These are phyloP conservation scores for Leptoteleia sp. DNA, from an alignment of 1,140 invertebrate genomes.

Conservation along the genomic window DNA sequence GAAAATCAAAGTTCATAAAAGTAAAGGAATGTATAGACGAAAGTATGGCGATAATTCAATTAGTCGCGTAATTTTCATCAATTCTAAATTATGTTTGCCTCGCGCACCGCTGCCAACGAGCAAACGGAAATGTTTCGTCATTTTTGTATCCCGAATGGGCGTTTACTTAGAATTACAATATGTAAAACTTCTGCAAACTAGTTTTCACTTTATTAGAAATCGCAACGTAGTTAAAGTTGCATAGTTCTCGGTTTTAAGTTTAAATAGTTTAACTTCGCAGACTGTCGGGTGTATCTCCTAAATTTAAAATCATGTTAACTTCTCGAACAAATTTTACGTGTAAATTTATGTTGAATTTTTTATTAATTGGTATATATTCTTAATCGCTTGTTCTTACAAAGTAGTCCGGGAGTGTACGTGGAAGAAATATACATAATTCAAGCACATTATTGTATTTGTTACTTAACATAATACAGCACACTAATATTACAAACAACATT, in stretches of 20 bases:
- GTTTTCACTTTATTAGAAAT: conserved; percentile 13
- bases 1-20: conserved; percentile 58
- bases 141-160: not conserved
- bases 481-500: too few species aligned
- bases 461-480: too few species aligned
- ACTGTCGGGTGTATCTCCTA: too few species aligned
- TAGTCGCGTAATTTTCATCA: conserved; percentile 6
- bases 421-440: too few species aligned
- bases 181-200: not conserved
- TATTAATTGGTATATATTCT: too few species aligned
- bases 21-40: conserved; percentile 38
- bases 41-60: conserved; percentile 39
- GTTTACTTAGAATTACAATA: conserved; percentile 2
- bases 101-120: too few species aligned
- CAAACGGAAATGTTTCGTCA: not conserved
- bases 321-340: too few species aligned
- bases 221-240: not conserved
- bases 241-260: conserved; percentile 1
- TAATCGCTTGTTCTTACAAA: too few species aligned
- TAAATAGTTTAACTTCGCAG: conserved; percentile 3
- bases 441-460: too few species aligned
- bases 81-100: not conserved
- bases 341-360: too few species aligned
- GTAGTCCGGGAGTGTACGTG: too few species aligned
- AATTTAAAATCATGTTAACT: too few species aligned